These are phyloP conservation scores for Tachina lurida DNA, from an alignment of 2,888 invertebrate species.

Conservation along the genomic window DNA sequence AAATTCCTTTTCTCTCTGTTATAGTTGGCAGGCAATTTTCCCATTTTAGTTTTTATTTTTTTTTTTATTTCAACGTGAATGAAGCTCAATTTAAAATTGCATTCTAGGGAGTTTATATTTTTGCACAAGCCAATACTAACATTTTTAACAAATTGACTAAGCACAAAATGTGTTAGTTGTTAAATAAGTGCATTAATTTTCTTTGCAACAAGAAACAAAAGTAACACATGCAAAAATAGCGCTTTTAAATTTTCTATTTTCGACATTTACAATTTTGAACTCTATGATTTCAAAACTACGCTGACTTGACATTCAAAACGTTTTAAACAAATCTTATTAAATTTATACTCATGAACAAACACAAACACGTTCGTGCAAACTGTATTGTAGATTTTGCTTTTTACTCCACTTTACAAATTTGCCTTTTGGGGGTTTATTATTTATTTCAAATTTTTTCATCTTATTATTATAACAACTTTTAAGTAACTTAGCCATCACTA, in stretches of 20 bases:
- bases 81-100: slow-evolving; percentile 67
- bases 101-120: slow-evolving; percentile 60
- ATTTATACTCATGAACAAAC: neutral
- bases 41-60: slow-evolving; percentile 11
- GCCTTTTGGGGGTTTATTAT: slow-evolving; percentile 68
- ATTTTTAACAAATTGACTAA: neutral
- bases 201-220: slow-evolving; percentile 30
- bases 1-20: slow-evolving; percentile 27
- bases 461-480: slow-evolving; percentile 2
- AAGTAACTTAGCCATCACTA: slow-evolving; percentile 52
- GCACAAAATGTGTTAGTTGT: slow-evolving; percentile 27
- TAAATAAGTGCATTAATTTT: slow-evolving; percentile 66
- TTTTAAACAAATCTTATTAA: slow-evolving; percentile 61
- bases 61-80: slow-evolving; percentile 45
- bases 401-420: slow-evolving; percentile 54
- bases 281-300: slow-evolving; percentile 69
- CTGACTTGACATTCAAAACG: slow-evolving; percentile 70
- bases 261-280: slow-evolving; percentile 38
- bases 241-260: slow-evolving; percentile 10
- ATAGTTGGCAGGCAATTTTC: neutral
- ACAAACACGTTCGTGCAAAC: neutral
- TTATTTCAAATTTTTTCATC: slow-evolving; percentile 28
- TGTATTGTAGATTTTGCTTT: slow-evolving; percentile 9
- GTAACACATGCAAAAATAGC: slow-evolving; percentile 6
- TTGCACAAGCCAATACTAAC: slow-evolving; percentile 1